Base-by-base conservation (phyloP, 2,888 invertebrate species). In the Dasypogon diadema region DNA sequence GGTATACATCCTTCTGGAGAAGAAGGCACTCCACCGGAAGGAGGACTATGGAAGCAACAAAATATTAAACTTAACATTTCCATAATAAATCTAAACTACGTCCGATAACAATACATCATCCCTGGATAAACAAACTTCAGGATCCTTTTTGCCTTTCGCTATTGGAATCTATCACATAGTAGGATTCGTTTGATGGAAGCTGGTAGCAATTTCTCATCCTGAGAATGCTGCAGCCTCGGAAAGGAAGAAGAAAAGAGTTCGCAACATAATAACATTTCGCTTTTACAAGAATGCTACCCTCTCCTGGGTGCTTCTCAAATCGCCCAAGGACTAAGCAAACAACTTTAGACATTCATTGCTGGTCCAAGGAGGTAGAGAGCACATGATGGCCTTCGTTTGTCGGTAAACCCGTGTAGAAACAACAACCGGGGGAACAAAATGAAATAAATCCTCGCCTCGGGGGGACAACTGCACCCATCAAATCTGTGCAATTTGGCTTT, bases 61-160 rank as follows among this genome's bases (percentile, higher is more conserved):
- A 77, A 76, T 77, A 77, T 74, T 76, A 76, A 75, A 75, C 76
- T 78, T 75, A 75, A 76, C 75, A 78, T 78, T 77, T 78, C 76
- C 78, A 78, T 78, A 78, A 83, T 82, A 83, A 83, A 83, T 83
- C 82, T 83, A 82, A 83, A 81, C 81, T 82, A 81, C 79, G 81
- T 83, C 83, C 83, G 83, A 83, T 83, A 80, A 80, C 79, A 83
- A 83, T 84, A 83, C 83, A 84, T 83, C 83, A 83, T 83, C 84
- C 82, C 81, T 82, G 79, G 78, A 83, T 81, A 83, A 84, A 84
- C 83, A 84, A 80, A 80, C 80, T 82, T 82, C 80, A 82, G 83
- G 82, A 82, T 82, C 82, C 81, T 82, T 83, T 81, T 83, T 74
- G 73, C 70, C 74, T 30, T n/a, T 56, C 34, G 30, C 74, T 78